Evolutionary conservation across 2,888 invertebrate species (phyloP), one percentile per base, ranked within the genome.

Genomic region (Sminthurides aquaticus): DNA sequence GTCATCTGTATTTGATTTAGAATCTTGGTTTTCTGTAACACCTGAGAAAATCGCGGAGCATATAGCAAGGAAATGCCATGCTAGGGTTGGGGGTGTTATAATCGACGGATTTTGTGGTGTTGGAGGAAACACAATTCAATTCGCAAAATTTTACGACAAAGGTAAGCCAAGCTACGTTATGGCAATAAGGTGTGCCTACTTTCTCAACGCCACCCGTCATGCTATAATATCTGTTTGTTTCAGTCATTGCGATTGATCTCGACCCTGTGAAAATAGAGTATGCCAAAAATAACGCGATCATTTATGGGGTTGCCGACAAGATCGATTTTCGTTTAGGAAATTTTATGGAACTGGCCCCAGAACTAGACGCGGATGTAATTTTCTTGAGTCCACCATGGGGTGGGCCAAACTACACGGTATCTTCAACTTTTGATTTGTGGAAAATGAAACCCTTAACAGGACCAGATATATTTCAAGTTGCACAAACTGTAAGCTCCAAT

Each of bases 351-450:
- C 78, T 91, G 49, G 88, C 86, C 0, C 80, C 82, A 0, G 79
- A 76, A 0, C 77, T 91, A 22, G 80, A 82, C 57, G 93, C 89
- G 0, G 95, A 99, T 77, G 89, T 88, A 65, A 90, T 98, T 1
- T 98, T 97, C 79, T 81, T 99, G 22, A 92, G 92, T 77, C 99
- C 99, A 1, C 99, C 99, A 0, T 99, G 99, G 99, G 99, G 99
- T 18, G 97, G 96, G 0, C 54, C n/a, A 15, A 80, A 83, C 3
- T 98, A 99, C 78, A 79, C 84, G 3, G 71, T 76, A 43, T 69
- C 71, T 1, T 71, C 76, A 15, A 75, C 77, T 20, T 80, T 78
- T 71, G 78, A 75, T 57, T 62, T 75, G 11, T 73, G 69, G 52
- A 77, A 76, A 49, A 81, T 94, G 78, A 81, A 83, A 73, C 90